A percentile compares a stretch with the other conserved stretches of the same genome.
phyloP scores from a whole-genome alignment of 1,140 invertebrate species.

The Teleopsis dalmanni region DNA sequence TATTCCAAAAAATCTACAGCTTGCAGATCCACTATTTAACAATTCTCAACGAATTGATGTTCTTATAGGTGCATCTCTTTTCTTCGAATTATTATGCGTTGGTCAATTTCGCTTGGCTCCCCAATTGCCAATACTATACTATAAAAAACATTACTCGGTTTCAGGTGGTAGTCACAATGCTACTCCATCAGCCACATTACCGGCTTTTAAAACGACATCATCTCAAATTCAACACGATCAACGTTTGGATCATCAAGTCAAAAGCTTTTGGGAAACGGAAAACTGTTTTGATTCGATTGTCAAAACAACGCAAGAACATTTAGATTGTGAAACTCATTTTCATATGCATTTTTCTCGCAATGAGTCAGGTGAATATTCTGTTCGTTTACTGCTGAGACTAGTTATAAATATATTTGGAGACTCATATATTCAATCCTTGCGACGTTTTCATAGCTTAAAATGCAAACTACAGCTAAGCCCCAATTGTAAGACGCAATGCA shows the following conservation, averaged over 20 bases:
- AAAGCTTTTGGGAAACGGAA: not conserved
- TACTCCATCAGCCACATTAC: not conserved
- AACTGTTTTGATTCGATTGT: conserved; percentile 15
- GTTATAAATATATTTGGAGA: not conserved
- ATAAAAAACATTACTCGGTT: too few relatives aligned
- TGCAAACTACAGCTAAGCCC: not conserved
- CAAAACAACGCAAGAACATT: not conserved
- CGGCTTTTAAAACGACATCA: not conserved
- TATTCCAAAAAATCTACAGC: too few relatives aligned
- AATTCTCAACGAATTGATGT: not conserved
- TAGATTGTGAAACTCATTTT: conserved; percentile 8
- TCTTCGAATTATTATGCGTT: not conserved
- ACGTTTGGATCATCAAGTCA: not conserved
- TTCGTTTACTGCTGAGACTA: not conserved
- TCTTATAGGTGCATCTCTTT: not conserved
- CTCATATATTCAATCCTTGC: conserved; percentile 1
- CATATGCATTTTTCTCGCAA: not conserved
- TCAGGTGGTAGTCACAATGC: not conserved
- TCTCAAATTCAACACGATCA: not conserved
- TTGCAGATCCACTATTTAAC: not conserved
- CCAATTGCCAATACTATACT: too few relatives aligned
- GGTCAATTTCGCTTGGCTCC: not conserved
- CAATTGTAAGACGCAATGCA: not conserved
- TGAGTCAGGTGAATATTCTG: not conserved
- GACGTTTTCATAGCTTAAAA: not conserved